Base-by-base conservation (phyloP, 2,797 vertebrate genomes). In the Leuciscus waleckii region DNA sequence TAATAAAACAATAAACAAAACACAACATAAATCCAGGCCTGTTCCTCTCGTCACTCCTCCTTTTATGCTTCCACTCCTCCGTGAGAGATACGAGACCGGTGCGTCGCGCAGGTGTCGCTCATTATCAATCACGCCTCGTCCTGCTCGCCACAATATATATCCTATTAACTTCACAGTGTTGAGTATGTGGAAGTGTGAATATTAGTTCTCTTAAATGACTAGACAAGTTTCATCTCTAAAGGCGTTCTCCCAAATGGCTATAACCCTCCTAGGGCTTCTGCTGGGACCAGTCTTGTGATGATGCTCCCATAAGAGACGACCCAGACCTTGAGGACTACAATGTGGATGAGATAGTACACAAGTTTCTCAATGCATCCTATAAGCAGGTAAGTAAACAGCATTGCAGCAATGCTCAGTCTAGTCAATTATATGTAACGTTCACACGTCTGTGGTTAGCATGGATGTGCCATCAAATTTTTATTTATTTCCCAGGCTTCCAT, bases 201-300 rank as follows among this genome's bases (percentile, higher is more conserved):
- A 63, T 63, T 63, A 29, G 58, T 65, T 65, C 26, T 63, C 23
- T 29, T 29, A 65, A 65, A 17, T 32, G 14, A 32, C 63, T 32
- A 17, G 10, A 65, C 26, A 65, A 3, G 26, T 65, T 73, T 7
- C 10, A 26, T 39, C 16, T 78, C 2, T 17, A 41, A 88, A 98
- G 98, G 97, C 61, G 95, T 98, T 87, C 96, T 99, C 4, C 97
- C 97, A 37, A 98, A 99, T 6, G 85, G 91, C 0, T 98, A 98
- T 90, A 95, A 96, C 90, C 98, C 97, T 0, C 98, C 98, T 0
- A 76, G 0, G 90, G 95, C 5, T 95, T 98, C 91, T 98, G 97
- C 91, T 98, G 97, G 97, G 98, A 98, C 83, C 93, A 96, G 90
- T 91, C 90, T 4, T 99, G 98, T 81, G 29, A 85, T 0, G 97